Conservation (phyloP, 2,797 vertebrate genomes). For the Miopithecus talapoin region DNA sequence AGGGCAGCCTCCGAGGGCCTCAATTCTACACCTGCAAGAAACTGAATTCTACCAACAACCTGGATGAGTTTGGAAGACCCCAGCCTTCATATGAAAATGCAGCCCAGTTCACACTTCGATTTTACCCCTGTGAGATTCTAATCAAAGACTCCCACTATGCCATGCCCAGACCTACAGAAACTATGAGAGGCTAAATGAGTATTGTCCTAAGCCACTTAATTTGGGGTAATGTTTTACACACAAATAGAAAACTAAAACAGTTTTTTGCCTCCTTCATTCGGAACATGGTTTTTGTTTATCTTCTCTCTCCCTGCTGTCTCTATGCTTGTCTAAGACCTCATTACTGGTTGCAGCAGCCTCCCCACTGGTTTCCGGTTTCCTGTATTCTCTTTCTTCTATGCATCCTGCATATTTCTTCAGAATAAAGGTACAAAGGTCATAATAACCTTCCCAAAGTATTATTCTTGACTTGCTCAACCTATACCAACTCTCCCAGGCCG, state of each 20-base stretch:
- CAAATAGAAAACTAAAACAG: not conserved
- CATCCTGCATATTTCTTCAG: not conserved
- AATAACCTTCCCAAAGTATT: not conserved
- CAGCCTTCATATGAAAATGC: not conserved
- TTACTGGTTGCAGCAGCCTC: not conserved
- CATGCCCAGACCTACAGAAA: not conserved
- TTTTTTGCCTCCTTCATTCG: not conserved
- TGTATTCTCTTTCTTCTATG: not conserved
- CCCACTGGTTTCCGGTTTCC: not conserved
- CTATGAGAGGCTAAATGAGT: not conserved
- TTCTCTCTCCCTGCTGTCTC: not conserved
- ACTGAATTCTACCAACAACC: not conserved
- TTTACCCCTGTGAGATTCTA: not conserved
- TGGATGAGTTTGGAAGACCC: not conserved
- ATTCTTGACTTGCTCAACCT: not conserved
- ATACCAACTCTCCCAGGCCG: too few relatives aligned
- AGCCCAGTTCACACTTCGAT: not conserved
- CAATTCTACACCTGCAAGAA: too few relatives aligned
- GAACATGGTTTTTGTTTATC: not conserved
- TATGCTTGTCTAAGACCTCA: not conserved
- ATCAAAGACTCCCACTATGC: not conserved
- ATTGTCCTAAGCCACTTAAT: not conserved
- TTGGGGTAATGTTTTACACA: not conserved
- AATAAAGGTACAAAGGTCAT: not conserved
- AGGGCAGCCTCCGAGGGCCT: not conserved